phyloP scores from a whole-genome alignment of 2,888 invertebrate species.

The Mythimna albipuncta region DNA sequence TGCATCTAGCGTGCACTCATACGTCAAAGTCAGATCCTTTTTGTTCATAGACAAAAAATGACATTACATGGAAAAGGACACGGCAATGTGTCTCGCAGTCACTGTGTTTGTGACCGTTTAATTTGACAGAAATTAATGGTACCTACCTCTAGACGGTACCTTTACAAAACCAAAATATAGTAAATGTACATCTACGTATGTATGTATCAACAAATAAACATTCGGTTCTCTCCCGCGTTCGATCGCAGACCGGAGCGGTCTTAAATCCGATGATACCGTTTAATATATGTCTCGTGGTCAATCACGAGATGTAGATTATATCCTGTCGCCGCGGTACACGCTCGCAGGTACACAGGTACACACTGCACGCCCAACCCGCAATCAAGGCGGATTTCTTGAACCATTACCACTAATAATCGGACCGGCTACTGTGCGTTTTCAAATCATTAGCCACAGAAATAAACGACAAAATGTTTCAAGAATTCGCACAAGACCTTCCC shows the following conservation, averaged over 20 bases:
- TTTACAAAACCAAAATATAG: constrained; percentile 2
- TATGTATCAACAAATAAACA: not conserved
- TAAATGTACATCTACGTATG: not conserved
- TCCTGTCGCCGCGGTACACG: constrained; percentile 43
- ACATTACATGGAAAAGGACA: constrained; percentile 78
- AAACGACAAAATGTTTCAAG: constrained; percentile 64
- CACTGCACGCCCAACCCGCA: constrained; percentile 68
- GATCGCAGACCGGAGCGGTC: constrained; percentile 14
- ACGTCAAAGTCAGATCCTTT: constrained; percentile 52
- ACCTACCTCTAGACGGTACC: constrained; percentile 53
- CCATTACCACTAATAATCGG: constrained; percentile 77
- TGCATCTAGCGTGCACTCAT: constrained; percentile 55
- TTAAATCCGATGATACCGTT: constrained; percentile 58
- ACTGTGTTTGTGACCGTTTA: constrained; percentile 69
- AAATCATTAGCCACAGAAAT: constrained; percentile 69
- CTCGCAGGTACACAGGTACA: constrained; percentile 25
- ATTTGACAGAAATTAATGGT: constrained; percentile 79
- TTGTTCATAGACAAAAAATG: constrained; percentile 77
- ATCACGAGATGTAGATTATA: constrained; percentile 56
- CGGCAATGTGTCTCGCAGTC: constrained; percentile 66
- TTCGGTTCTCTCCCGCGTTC: constrained; percentile 22
- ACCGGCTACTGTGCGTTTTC: constrained; percentile 76
- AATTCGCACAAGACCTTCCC: constrained; percentile 42
- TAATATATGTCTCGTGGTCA: constrained; percentile 54
- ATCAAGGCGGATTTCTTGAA: constrained; percentile 77